Base-by-base conservation (phyloP, 2,888 invertebrate genomes). In the Liodrosophila aerea region DNA sequence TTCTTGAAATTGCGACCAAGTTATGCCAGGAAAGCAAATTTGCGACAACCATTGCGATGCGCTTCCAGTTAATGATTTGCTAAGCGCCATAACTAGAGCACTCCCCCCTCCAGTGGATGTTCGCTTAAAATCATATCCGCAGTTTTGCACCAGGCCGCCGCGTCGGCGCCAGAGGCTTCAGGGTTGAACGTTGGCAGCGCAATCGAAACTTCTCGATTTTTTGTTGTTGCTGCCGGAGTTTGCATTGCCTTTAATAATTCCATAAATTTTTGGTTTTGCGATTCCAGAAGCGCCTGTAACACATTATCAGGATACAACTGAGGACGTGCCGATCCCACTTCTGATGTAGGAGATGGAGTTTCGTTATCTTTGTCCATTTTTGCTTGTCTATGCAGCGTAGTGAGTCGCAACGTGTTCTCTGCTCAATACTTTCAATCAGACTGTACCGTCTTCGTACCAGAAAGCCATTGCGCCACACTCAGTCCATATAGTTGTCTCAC, bases 41-140 rank as follows among this genome's bases (percentile, higher is more conserved):
- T 33, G 31, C 4, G 44, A 18, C 15, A n/a, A n/a, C n/a, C n/a
- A n/a, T n/a, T n/a, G n/a, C n/a, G n/a, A n/a, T n/a, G n/a, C n/a
- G n/a, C n/a, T 15, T n/a, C 44, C 44, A 44, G 22, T 27, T 40
- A 27, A 4, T 12, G 29, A 27, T 36, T 47, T 58, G 15, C 58
- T 50, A 13, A 53, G 36, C 22, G 54, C 50, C 15, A 64, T 64
- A 8, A 50, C 22, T 4, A 64, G 39, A 2, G 41, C 46, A 27
- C 53, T 59, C 7, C 54, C 52, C n/a, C n/a, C n/a, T n/a, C n/a
- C n/a, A n/a, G n/a, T n/a, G n/a, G n/a, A n/a, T n/a, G n/a, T n/a
- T n/a, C n/a, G n/a, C n/a, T n/a, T n/a, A n/a, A n/a, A n/a, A n/a
- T n/a, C n/a, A n/a, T n/a, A n/a, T n/a, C n/a, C n/a, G n/a, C n/a